These are phyloP conservation scores for Dromococcyx pavoninus DNA, from an alignment of 2,797 vertebrate genomes.

Conservation along the genomic window DNA sequence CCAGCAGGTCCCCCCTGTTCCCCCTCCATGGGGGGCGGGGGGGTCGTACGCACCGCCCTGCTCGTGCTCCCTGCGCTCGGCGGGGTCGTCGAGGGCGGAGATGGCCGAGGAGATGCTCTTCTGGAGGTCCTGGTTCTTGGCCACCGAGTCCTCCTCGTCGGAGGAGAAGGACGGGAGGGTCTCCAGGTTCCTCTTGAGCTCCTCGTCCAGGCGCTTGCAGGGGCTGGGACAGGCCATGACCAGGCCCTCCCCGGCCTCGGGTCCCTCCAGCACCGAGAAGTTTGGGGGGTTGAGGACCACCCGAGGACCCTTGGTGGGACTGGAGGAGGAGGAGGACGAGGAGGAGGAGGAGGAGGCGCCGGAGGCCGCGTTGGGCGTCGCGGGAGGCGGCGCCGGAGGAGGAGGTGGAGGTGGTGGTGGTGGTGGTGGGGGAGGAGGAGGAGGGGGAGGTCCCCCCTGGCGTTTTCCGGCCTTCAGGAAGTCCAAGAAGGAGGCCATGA, in stretches of 20 bases:
- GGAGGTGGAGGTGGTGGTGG: too few species aligned
- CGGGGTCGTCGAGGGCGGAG: slow-evolving; percentile 88
- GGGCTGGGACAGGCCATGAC: slow-evolving; percentile 89
- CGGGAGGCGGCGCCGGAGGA: slow-evolving; percentile 48
- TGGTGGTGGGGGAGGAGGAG: too few species aligned
- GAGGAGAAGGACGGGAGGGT: slow-evolving; percentile 93
- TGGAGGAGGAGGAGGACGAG: too few species aligned
- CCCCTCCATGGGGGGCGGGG: too few species aligned
- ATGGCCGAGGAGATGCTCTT: slow-evolving; percentile 95
- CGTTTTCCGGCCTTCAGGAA: slow-evolving; percentile 92
- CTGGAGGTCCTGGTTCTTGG: slow-evolving; percentile 94
- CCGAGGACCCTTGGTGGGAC: too few species aligned
- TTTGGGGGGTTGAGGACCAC: too few species aligned
- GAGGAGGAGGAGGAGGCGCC: too few species aligned
- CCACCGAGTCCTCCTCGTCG: slow-evolving; percentile 91
- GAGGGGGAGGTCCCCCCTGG: slow-evolving; percentile 77
- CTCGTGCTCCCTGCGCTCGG: slow-evolving; percentile 71
- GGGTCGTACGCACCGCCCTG: not conserved
- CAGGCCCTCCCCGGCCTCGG: slow-evolving; percentile 84
- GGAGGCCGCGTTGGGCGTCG: too few species aligned
- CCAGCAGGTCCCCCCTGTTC: too few species aligned
- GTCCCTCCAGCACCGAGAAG: too few species aligned
- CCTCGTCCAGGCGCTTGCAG: slow-evolving; percentile 90
- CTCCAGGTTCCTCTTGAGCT: slow-evolving; percentile 92
- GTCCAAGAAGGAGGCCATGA: slow-evolving; percentile 93